These are phyloP conservation scores for Alligator mississippiensis DNA, from an alignment of 2,113 vertebrate genomes.

Conservation along the genomic window DNA sequence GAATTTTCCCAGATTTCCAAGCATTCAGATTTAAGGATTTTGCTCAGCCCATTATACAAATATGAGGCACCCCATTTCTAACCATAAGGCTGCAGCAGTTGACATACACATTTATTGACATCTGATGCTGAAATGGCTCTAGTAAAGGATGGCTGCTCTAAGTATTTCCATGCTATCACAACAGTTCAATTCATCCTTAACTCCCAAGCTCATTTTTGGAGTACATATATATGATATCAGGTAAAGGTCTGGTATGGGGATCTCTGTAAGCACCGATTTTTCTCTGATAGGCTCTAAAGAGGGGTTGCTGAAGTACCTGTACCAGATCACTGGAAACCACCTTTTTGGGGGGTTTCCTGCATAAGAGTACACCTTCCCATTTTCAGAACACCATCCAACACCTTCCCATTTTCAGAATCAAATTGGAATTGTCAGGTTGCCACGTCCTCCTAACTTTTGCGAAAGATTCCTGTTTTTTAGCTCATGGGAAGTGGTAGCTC, in stretches of 20 bases:
- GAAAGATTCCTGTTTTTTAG: neutral
- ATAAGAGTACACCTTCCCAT: neutral
- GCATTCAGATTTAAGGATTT: neutral
- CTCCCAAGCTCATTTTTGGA: neutral
- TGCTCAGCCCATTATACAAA: neutral
- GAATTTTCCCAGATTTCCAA: neutral
- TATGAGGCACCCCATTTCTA: neutral
- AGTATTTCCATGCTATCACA: fast-evolving
- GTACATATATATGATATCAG: neutral
- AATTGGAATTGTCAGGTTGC: neutral
- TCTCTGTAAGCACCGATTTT: neutral
- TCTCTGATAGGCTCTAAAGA: neutral
- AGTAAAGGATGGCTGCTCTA: neutral
- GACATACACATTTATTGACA: neutral
- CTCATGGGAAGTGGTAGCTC: neutral
- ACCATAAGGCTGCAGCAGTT: neutral
- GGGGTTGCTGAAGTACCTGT: neutral
- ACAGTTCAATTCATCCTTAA: neutral
- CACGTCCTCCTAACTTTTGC: neutral
- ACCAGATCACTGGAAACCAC: too few relatives aligned
- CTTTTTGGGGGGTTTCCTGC: neutral
- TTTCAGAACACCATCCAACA: neutral
- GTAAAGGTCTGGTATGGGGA: neutral
- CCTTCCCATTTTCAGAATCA: too few relatives aligned
- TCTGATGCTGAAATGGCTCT: neutral